Evolutionary conservation across 2,797 vertebrate genomes (phyloP), one percentile per base, ranked within the genome.

Genomic region (Echeneis naucrates): DNA sequence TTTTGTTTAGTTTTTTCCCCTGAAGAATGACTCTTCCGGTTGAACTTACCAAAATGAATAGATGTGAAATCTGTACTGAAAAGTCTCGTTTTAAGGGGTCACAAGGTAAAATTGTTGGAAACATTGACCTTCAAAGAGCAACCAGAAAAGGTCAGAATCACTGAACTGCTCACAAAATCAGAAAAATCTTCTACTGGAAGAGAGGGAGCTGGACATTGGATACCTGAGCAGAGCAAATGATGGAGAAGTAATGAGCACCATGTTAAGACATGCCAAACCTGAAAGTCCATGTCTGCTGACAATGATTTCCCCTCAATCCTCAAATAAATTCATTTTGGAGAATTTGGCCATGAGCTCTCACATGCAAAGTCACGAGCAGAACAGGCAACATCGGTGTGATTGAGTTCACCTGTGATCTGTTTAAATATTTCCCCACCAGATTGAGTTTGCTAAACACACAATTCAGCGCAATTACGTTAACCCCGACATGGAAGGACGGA

Each of bases 401-500:
- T 80, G 84, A 86, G 69, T 69, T 91, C 86, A 79, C 73, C 77
- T 24, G 67, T 58, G 67, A 66, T 75, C 84, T 86, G 84, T 83
- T 90, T 85, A 89, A 92, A 93, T 88, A 92, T 91, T 91, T 89
- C 78, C 79, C 80, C 50, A 75, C 59, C 74, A 90, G 84, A 92
- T 94, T 88, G 90, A 81, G 72, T 89, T 93, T 82, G 85, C 86
- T 90, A 87, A 92, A 88, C 78, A 93, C 86, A 93, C 88, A 91
- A 85, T 78, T 90, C 75, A 84, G 27, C 30, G 17, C 82, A 88
- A 91, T 91, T 91, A 92, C 14, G 33, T 65, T 82, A 61, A 70
- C 53, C 60, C 81, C 54, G 42, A 58, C 6, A 37, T 51, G 70
- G 56, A 72, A 60, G 24, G 61, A 54, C 50, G 62, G 72, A 23